Evolutionary conservation across 2,113 vertebrate species (phyloP).

Genomic region (Riparia riparia): DNA sequence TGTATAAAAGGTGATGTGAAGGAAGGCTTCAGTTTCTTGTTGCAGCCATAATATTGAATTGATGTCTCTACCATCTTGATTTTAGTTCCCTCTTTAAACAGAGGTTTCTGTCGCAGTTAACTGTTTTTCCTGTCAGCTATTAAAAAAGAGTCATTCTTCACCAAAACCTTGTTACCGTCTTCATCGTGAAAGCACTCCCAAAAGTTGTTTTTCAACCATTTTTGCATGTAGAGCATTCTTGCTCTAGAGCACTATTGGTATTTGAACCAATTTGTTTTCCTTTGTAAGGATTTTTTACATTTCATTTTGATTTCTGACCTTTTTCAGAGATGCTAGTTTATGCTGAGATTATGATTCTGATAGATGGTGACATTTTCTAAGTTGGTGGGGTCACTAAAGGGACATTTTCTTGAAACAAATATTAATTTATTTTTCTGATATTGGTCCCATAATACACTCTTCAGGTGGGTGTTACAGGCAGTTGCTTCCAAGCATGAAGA

Average conservation of each 20-base stretch:
- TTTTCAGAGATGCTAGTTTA: constrained; percentile 16
- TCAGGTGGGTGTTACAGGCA: background rate
- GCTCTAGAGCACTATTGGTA: background rate
- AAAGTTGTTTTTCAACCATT: background rate
- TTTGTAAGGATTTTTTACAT: background rate
- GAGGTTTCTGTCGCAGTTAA: background rate
- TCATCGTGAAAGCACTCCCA: background rate
- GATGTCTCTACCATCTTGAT: background rate
- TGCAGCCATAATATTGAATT: background rate
- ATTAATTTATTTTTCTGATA: background rate
- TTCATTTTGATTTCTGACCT: constrained; percentile 50
- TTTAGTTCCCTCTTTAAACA: background rate
- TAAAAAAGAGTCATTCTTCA: background rate
- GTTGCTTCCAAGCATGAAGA: background rate
- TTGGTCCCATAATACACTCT: background rate
- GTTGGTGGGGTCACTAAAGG: constrained; percentile 33
- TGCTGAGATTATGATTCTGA: constrained; percentile 26
- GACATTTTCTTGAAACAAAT: background rate
- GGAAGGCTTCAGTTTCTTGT: background rate
- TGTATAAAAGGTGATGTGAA: background rate
- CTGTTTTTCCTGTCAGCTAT: background rate
- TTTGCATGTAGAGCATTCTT: background rate
- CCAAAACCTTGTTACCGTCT: background rate
- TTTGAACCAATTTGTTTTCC: background rate
- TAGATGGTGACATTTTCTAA: constrained; percentile 56